Evolutionary conservation across 2,888 invertebrate genomes (phyloP).

Genomic region (Metopia argyrocephala): DNA sequence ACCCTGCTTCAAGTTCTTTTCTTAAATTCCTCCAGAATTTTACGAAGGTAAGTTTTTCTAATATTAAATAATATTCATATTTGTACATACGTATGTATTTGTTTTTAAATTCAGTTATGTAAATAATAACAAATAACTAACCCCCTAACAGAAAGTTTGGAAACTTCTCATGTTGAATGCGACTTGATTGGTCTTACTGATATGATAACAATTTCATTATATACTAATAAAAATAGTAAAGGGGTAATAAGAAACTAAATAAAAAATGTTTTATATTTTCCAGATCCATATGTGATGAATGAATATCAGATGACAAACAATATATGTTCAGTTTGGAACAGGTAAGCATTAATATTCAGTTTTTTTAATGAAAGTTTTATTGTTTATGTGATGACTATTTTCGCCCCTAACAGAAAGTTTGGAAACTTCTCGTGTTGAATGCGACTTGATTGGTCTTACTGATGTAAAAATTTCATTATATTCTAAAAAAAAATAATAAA

Average conservation of each 20-base stretch:
- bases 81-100: no score
- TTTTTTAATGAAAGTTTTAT: no score
- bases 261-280: no score
- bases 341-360: slow-evolving; percentile 1
- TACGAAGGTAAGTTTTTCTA: not conserved
- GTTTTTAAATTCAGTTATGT: no score
- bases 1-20: not conserved
- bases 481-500: no score
- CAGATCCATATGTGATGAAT: no score
- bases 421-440: slow-evolving; percentile 70
- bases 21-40: not conserved
- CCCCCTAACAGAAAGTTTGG: slow-evolving; percentile 64
- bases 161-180: slow-evolving; percentile 71
- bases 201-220: no score
- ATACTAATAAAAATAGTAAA: no score
- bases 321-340: not conserved
- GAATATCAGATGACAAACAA: not conserved
- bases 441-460: slow-evolving; percentile 73
- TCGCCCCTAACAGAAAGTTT: slow-evolving; percentile 65
- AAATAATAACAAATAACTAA: not conserved
- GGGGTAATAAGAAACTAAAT: no score
- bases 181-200: slow-evolving; percentile 74
- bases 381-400: slow-evolving; percentile 55
- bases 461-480: no score
- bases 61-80: not conserved